Percentiles rank a stretch among this genome's conserved stretches.
phyloP scores from a whole-genome alignment of 2,888 invertebrate genomes.

The Elysia crispata region DNA sequence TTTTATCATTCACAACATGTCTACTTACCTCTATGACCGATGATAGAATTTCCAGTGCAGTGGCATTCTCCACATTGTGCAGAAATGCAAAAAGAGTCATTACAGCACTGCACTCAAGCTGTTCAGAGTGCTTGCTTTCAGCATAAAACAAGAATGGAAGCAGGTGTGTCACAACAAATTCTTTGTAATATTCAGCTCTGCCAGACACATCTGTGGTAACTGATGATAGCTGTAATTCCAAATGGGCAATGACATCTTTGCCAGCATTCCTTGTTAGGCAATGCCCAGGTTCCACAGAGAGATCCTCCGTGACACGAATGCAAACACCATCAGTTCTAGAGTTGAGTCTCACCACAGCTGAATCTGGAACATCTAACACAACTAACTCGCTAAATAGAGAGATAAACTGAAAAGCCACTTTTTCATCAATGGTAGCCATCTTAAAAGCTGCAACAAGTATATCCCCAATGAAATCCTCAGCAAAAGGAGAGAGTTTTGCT shows the following conservation, averaged over 20 bases:
- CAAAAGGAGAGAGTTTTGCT: slow-evolving; percentile 44
- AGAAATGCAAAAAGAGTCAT: slow-evolving; percentile 27
- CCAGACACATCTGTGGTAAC: no score
- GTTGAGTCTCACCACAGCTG: slow-evolving; percentile 14
- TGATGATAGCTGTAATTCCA: no score
- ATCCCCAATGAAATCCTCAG: slow-evolving; percentile 55
- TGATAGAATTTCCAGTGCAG: slow-evolving; percentile 9
- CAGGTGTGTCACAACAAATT: no score
- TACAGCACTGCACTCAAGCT: not conserved
- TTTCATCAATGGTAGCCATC: slow-evolving; percentile 52
- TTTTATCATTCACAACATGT: no score
- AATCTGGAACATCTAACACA: slow-evolving; percentile 31
- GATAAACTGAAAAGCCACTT: slow-evolving; percentile 52
- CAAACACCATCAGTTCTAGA: not conserved
- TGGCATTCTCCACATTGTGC: slow-evolving; percentile 26
- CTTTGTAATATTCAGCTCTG: no score
- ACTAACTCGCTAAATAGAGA: slow-evolving; percentile 54
- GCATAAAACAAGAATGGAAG: no score
- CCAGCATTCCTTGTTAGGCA: no score
- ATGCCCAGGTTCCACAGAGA: not conserved
- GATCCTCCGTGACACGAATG: not conserved
- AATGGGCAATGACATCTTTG: no score
- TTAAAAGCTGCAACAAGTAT: slow-evolving; percentile 57
- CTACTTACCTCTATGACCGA: slow-evolving; percentile 31
- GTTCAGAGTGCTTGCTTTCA: no score